Percentiles rank a stretch among this genome's conserved stretches.
phyloP scores from a whole-genome alignment of 2,113 vertebrate species.

The Suricata suricatta region DNA sequence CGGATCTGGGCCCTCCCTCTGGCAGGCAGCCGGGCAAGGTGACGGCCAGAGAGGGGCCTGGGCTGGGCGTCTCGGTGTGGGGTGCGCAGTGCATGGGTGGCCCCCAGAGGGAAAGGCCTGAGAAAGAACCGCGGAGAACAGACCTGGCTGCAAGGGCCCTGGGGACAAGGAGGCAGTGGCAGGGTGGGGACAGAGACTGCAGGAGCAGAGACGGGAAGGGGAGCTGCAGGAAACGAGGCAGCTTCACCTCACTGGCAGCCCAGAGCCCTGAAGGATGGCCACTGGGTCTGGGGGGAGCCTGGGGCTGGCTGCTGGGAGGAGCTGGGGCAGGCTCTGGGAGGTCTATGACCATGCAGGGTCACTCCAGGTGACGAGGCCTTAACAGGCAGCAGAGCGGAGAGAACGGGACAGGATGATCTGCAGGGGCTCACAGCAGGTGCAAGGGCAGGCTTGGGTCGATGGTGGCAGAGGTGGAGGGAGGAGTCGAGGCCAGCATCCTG shows the following conservation, averaged over 20 bases:
- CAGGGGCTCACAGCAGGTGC: background rate
- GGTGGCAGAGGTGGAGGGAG: background rate
- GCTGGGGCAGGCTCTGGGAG: background rate
- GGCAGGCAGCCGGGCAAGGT: background rate
- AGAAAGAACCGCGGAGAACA: background rate
- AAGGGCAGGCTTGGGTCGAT: fast-evolving
- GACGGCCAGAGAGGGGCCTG: background rate
- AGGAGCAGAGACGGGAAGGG: too few relatives aligned
- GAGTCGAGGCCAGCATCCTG: too few relatives aligned
- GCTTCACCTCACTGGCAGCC: background rate
- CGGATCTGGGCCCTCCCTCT: background rate
- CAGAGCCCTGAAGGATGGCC: background rate
- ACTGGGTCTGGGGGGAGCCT: too few relatives aligned
- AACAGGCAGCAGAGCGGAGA: background rate
- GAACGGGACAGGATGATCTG: background rate
- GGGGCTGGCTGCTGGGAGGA: background rate
- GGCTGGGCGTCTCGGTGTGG: background rate
- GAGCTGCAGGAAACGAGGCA: background rate
- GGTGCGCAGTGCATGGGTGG: too few relatives aligned
- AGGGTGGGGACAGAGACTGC: too few relatives aligned
- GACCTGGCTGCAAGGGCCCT: background rate
- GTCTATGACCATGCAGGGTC: background rate
- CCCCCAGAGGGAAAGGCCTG: background rate
- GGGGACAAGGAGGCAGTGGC: background rate
- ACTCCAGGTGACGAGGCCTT: background rate